Evolutionary conservation across 1,140 invertebrate species (phyloP), one percentile per base, ranked within the genome.

Genomic region (Micrasema minimum): DNA sequence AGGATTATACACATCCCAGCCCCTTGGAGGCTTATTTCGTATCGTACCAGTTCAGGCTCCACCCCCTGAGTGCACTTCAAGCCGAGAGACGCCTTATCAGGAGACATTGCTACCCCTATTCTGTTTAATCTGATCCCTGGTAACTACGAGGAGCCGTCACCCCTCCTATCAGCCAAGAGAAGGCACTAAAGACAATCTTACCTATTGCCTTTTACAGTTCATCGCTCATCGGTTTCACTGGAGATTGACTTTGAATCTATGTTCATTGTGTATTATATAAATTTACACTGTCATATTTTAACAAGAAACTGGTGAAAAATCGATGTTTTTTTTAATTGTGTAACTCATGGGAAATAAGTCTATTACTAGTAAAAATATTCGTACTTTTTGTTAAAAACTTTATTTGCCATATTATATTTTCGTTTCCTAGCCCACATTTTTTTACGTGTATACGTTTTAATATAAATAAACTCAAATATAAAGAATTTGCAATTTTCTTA

Each of bases 41-140:
- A 59, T 59, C 55, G 38, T 59, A 14, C 55, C 16, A 9, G 35
- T 22, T 11, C 55, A 59, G 55, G 16, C 55, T 18, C 55, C 55
- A 14, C 55, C 12, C 4, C 35, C 23, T 14, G 55, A 59, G 55
- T 41, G 55, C 55, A 59, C 55, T 59, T 35, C 11, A 31, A 55
- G 23, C 37, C 14, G 9, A 12, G 37, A 59, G 55, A 18, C 55
- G 11, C 55, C 55, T 59, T 59, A 59, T 59, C 55, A 59, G 55
- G 16, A 20, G 51, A n/a, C 16, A 38, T 26, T 53, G 55, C 55
- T 59, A 38, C 55, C 55, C 37, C 37, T 38, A 16, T 14, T 7
- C 18, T 16, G 37, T 16, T 41, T 38, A 41, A 59, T 59, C 55
- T 59, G 55, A 59, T 59, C 35, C 14, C 35, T 12, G 35, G 2